Percentiles rank a stretch among this genome's conserved stretches.
phyloP scores from a whole-genome alignment of 2,113 vertebrate species.

The Phaetusa simplex region DNA sequence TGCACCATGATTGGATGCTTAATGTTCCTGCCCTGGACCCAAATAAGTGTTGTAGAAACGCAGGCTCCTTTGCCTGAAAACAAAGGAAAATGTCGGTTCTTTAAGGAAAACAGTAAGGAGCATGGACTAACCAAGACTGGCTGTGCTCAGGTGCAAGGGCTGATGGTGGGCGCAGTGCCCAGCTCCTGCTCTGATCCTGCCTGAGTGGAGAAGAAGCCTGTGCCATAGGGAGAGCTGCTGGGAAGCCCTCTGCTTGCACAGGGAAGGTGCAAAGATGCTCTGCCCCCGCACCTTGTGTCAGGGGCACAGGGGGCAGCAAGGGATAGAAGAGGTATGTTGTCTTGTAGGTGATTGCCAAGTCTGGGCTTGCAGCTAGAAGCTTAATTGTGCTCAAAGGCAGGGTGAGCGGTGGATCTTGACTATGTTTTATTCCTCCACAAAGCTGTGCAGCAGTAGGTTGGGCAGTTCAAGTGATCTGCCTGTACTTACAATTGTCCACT shows the following conservation, averaged over 20 bases:
- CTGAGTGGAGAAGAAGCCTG: background rate
- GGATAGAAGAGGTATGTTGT: background rate
- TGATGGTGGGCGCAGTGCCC: rapidly evolving
- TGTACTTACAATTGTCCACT: background rate
- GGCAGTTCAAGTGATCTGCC: background rate
- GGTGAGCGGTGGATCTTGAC: background rate
- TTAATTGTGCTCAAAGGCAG: background rate
- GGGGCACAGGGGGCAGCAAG: rapidly evolving
- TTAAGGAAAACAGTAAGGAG: background rate
- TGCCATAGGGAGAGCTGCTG: background rate
- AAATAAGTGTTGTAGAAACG: background rate
- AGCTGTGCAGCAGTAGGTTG: rapidly evolving
- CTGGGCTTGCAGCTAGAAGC: background rate
- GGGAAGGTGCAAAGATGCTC: background rate
- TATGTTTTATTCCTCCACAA: background rate
- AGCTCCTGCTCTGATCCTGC: background rate
- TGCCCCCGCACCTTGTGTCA: background rate
- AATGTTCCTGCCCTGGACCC: background rate
- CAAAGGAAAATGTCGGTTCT: background rate
- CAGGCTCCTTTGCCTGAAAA: background rate
- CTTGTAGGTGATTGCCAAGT: background rate
- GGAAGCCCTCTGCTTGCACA: background rate
- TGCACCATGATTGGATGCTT: background rate
- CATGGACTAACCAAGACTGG: background rate
- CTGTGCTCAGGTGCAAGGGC: background rate